These are phyloP conservation scores for Mimas tiliae DNA, from an alignment of 2,888 invertebrate genomes.

Conservation along the genomic window DNA sequence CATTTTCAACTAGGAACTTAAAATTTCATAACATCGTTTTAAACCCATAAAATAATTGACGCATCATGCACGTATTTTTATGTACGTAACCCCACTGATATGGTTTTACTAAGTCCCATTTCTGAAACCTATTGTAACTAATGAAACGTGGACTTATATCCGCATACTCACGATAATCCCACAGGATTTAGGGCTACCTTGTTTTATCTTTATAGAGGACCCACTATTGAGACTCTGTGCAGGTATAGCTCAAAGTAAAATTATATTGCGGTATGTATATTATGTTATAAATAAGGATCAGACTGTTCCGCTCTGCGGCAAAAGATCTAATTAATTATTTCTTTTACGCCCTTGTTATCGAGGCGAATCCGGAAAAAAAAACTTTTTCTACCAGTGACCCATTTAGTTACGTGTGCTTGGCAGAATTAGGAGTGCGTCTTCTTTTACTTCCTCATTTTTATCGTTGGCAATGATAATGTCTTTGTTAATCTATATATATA, in stretches of 20 bases:
- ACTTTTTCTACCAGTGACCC: background rate
- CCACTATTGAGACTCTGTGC: conserved; percentile 24
- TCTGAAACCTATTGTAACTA: conserved; percentile 56
- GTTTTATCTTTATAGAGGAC: conserved; percentile 51
- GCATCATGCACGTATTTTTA: too few relatives aligned
- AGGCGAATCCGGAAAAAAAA: background rate
- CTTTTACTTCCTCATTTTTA: background rate
- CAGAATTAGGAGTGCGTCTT: background rate
- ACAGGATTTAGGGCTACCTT: conserved; percentile 41
- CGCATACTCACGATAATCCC: conserved; percentile 52
- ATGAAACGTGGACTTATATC: conserved; percentile 61
- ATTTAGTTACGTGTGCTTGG: background rate
- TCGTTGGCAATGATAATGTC: background rate
- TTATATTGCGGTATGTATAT: background rate
- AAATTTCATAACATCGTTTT: too few relatives aligned
- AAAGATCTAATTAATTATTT: conserved; percentile 14
- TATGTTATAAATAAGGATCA: background rate
- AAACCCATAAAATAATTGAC: too few relatives aligned
- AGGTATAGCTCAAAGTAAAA: background rate
- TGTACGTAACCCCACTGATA: background rate
- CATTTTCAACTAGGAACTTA: too few relatives aligned
- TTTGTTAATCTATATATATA: background rate
- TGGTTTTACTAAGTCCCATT: conserved; percentile 25
- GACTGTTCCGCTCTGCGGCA: background rate
- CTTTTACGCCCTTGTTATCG: conserved; percentile 2